These are phyloP conservation scores for Labia minor DNA, from an alignment of 2,888 invertebrate genomes.

Conservation along the genomic window DNA sequence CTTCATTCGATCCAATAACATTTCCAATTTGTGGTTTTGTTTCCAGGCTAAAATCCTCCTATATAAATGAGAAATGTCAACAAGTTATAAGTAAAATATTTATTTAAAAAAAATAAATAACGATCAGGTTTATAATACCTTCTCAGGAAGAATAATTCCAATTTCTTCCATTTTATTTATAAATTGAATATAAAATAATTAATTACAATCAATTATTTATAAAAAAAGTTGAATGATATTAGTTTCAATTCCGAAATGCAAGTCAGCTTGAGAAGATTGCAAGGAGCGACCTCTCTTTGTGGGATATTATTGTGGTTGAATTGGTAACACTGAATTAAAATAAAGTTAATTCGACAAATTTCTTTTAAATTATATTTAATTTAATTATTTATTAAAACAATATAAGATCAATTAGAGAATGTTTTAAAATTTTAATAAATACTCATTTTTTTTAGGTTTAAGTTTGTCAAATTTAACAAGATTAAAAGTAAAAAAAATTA, in stretches of 20 bases:
- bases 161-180: slow-evolving; percentile 61
- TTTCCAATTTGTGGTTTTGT: slow-evolving; percentile 41
- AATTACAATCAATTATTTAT: neutral
- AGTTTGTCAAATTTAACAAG: too few relatives aligned
- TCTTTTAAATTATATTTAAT: too few relatives aligned
- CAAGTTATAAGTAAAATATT: neutral
- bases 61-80: slow-evolving; percentile 23
- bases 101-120: neutral
- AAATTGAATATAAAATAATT: too few relatives aligned
- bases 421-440: too few relatives aligned
- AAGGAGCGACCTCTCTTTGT: too few relatives aligned
- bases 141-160: slow-evolving; percentile 66
- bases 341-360: too few relatives aligned
- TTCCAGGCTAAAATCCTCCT: slow-evolving; percentile 57
- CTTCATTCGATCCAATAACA: slow-evolving; percentile 48
- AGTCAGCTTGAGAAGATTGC: neutral
- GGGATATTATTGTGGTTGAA: too few relatives aligned
- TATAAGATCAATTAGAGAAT: too few relatives aligned
- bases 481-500: too few relatives aligned
- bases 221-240: neutral
- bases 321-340: too few relatives aligned
- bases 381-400: too few relatives aligned
- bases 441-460: too few relatives aligned
- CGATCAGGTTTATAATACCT: slow-evolving; percentile 43
- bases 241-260: neutral